Evolutionary conservation across 2,797 vertebrate genomes (phyloP), one percentile per base, ranked within the genome.

Genomic region (Smutsia gigantea): DNA sequence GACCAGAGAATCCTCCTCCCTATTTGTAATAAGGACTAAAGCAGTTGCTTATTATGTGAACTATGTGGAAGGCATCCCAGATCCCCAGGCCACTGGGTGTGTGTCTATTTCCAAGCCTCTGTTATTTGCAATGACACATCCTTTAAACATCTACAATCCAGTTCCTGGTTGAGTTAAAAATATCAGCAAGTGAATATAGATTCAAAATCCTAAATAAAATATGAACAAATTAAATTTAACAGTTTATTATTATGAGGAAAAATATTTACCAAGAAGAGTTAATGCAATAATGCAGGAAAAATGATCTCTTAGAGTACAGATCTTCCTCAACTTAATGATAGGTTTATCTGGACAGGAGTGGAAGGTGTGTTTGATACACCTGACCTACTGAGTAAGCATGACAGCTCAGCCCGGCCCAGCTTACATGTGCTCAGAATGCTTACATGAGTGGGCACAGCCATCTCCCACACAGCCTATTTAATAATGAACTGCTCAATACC

Each of bases 21-120:
- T 93, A 75, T 95, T 97, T 93, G 96, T 97, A 92, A 91, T 57
- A 92, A 46, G 78, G 68, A 86, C 87, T 53, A 75, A 94, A 90
- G 83, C 63, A 96, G 77, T 94, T 95, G 88, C 77, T 97, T 92
- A 88, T 95, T 94, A 79, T 53, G 51, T 90, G 72, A 88, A 74
- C 77, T 88, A 81, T 83, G n/a, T 95, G 94, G 92, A 96, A 97
- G 90, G 23, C 74, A 96, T 97, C 96, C 95, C 94, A 97, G 93
- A 96, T 98, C 96, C 88, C 74, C 91, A 79, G 57, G 82, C 59
- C n/a, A 27, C 87, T 1, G 49, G 46, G 82, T 93, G 17, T 92
- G 59, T 95, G 95, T 87, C 97, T 97, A 94, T 97, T 97, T 97
- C 96, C 96, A 97, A 97, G 77, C 49, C 68, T 81, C 27, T 91